Base-by-base conservation (phyloP, 2,888 invertebrate species). In the Psylliodes chrysocephalus region DNA sequence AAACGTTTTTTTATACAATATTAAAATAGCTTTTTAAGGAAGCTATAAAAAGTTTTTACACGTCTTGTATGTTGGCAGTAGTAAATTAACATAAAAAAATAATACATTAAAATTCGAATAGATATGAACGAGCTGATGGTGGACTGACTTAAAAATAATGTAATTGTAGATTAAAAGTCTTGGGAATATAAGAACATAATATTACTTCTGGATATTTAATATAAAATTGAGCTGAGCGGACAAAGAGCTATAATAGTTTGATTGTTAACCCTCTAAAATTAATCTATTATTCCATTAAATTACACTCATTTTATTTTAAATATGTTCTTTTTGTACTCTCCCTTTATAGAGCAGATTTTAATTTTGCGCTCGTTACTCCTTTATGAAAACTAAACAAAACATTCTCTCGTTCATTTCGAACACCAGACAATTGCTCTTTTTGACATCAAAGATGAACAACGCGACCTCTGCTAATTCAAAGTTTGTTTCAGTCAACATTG, bases 81-180 rank as follows among this genome's bases (percentile, higher is more conserved):
- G n/a, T n/a, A n/a, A n/a, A n/a, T n/a, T n/a, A n/a, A n/a, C n/a
- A n/a, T n/a, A n/a, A n/a, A n/a, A n/a, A n/a, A n/a, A n/a, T n/a
- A n/a, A n/a, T n/a, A n/a, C n/a, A n/a, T 53, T 53, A 44, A 33
- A 15, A 42, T 44, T 52, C 42, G 35, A 12, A 53, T 44, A 17
- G 19, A 53, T n/a, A 60, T 52, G 30, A 33, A 60, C 53, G 60
- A 15, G 15, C 33, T 53, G 60, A 60, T 12, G 46, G 46, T 52
- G 5, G 42, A 52, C 30, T 60, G 40, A 42, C 15, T 14, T 33
- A 12, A 6, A 33, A 18, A 25, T 60, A 53, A 44, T 53, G 53
- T 22, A 33, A 35, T 52, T 53, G 25, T 18, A 44, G 60, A 51
- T 60, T 38, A 53, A 18, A 4, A 19, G 30, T 38, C 40, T 14